Conservation (phyloP, 2,113 vertebrate species). For the Dipodomys spectabilis region DNA sequence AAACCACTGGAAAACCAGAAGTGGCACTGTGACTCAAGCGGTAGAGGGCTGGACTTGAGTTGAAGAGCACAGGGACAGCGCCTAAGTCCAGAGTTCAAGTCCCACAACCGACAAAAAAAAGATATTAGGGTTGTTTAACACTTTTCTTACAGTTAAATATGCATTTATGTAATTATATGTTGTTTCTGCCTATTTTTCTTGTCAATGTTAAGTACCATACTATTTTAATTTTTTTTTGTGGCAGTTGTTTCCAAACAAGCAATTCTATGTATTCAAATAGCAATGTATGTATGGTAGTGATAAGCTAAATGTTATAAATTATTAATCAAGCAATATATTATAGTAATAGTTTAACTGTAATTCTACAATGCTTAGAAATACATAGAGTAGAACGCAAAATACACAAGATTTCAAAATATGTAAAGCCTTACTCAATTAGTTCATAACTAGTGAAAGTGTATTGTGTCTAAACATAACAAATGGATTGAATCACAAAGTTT, state of each 20-base stretch:
- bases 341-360: not conserved
- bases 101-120: too few species aligned
- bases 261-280: conserved; percentile 28
- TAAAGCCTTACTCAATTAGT: not conserved
- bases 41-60: too few species aligned
- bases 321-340: not conserved
- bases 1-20: too few species aligned
- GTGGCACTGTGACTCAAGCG: too few species aligned
- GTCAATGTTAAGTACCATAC: not conserved
- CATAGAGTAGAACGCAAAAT: not conserved
- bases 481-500: conserved; percentile 12
- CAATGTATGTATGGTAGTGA: not conserved
- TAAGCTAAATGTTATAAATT: not conserved
- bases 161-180: conserved; percentile 37
- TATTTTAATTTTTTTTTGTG: conserved; percentile 17
- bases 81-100: too few species aligned
- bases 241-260: conserved; percentile 15
- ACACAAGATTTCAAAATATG: conserved; percentile 1
- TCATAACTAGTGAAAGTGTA: not conserved
- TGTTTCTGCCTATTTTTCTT: not conserved
- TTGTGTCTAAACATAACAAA: not conserved
- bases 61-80: too few species aligned
- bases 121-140: not conserved
- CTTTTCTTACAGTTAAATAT: not conserved
- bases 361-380: not conserved